Evolutionary conservation across 1,140 invertebrate species (phyloP).

Genomic region (Platorchestia sp.): DNA sequence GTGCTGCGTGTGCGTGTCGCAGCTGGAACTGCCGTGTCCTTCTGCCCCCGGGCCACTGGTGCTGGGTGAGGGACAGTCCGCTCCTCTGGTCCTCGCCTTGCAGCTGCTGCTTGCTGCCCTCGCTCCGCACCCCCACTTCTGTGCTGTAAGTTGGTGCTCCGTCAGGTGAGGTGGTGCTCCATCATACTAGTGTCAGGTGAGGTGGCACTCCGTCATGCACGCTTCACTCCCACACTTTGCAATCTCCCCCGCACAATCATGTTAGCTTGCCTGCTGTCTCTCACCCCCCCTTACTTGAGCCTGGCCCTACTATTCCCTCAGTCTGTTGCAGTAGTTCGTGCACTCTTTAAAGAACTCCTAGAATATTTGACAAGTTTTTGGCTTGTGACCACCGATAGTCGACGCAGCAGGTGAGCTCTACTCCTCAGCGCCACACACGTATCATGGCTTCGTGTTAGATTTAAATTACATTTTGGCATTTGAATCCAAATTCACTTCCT

Average conservation of each 20-base stretch:
- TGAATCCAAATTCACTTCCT: too few relatives aligned
- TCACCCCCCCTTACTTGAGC: background rate
- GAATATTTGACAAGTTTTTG: too few relatives aligned
- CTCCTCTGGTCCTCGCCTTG: background rate
- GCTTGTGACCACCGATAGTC: too few relatives aligned
- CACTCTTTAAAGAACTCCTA: too few relatives aligned
- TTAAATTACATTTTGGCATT: too few relatives aligned
- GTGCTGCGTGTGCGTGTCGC: background rate
- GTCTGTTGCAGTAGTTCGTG: background rate
- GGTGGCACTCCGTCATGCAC: background rate
- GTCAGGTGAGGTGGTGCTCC: background rate
- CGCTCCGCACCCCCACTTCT: background rate
- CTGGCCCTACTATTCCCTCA: background rate
- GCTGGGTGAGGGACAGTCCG: background rate
- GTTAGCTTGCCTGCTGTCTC: background rate
- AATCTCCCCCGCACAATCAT: background rate
- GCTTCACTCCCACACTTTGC: background rate
- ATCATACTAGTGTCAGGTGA: background rate
- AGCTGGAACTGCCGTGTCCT: background rate
- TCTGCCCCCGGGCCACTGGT: background rate
- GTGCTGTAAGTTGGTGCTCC: background rate
- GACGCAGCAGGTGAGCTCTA: too few relatives aligned
- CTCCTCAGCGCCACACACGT: too few relatives aligned
- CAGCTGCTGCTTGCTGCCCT: slow-evolving; percentile 20
- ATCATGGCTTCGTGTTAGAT: too few relatives aligned